Conservation (phyloP, 2,797 vertebrate genomes). For the Oreochromis grahami region DNA sequence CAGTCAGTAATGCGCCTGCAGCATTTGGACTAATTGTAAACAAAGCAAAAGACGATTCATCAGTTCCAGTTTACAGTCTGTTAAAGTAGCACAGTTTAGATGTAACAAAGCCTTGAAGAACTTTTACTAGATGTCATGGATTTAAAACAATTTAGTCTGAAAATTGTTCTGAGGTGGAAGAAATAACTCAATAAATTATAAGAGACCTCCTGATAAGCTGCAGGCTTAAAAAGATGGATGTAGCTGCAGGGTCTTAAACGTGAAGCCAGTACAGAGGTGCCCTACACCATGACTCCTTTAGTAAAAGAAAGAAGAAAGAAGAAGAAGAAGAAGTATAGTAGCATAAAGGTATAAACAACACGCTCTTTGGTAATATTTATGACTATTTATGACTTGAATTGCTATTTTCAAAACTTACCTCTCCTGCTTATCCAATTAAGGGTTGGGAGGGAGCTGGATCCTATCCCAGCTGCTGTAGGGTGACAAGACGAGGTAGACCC, state of each 20-base stretch:
- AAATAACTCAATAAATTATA: not conserved
- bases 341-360: not conserved
- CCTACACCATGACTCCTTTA: not conserved
- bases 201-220: not conserved
- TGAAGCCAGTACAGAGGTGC: not conserved
- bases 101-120: not conserved
- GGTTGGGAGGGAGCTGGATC: not conserved
- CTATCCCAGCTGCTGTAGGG: not conserved
- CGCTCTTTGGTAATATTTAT: not conserved
- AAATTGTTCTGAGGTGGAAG: not conserved
- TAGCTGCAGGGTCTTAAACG: not conserved
- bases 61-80: not conserved
- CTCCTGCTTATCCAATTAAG: not conserved
- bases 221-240: not conserved
- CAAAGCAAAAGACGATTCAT: not conserved
- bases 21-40: not conserved
- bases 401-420: not conserved
- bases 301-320: fast-evolving
- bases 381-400: not conserved
- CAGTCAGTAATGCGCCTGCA: not conserved
- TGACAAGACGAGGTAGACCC: not conserved
- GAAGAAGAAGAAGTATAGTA: fast-evolving
- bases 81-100: not conserved
- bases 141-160: not conserved
- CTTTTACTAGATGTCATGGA: not conserved